Percentiles rank a stretch among this genome's conserved stretches.
Evolutionary conservation across 2,797 vertebrate genomes (phyloP).

Genomic region (Sebastes reedi): DNA sequence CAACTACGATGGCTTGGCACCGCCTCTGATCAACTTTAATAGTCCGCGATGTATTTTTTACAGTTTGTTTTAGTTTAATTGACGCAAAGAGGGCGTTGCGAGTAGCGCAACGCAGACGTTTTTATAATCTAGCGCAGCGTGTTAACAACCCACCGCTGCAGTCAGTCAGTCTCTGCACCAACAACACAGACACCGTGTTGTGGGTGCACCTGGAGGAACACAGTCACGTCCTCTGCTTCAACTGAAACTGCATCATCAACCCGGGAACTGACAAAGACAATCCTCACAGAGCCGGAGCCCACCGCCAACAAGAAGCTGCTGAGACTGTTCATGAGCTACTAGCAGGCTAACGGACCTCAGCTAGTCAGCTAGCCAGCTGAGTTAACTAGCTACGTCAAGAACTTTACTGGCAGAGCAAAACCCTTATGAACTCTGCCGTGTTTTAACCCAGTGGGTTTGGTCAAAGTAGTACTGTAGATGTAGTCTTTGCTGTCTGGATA

Average conservation of each 20-base stretch:
- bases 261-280: background rate
- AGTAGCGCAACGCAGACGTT: background rate
- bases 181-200: background rate
- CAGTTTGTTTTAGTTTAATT: background rate
- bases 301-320: background rate
- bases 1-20: background rate
- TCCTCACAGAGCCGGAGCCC: fast-evolving
- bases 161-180: background rate
- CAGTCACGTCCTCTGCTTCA: slow-evolving; percentile 2
- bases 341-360: background rate
- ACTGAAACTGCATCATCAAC: background rate
- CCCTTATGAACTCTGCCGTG: background rate
- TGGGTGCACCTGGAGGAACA: slow-evolving; percentile 17
- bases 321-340: background rate
- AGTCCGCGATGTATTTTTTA: background rate
- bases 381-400: slow-evolving; percentile 27
- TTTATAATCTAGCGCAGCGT: background rate
- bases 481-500: background rate
- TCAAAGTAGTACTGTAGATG: background rate
- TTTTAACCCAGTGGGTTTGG: background rate
- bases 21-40: background rate
- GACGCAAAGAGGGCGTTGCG: background rate
- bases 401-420: slow-evolving; percentile 36
- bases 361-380: slow-evolving; percentile 1
- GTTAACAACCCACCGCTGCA: background rate